Conservation (phyloP, 1,140 invertebrate genomes). For the Drosophila guanche region DNA sequence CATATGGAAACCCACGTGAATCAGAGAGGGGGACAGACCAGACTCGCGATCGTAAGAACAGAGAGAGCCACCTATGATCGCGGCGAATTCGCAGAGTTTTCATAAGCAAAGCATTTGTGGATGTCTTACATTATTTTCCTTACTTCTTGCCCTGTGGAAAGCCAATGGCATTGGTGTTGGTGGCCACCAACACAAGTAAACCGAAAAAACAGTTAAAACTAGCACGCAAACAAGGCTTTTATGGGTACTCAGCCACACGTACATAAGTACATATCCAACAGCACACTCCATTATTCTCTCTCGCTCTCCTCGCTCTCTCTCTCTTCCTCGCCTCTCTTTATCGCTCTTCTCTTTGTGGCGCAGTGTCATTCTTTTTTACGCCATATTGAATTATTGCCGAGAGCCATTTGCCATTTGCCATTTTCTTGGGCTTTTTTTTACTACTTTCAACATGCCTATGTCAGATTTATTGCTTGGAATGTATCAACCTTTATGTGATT, state of each 20-base stretch:
- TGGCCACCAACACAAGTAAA: conserved; percentile 29
- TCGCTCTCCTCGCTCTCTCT: conserved; percentile 17
- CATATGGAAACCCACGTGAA: conserved; percentile 76
- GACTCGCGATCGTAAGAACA: conserved; percentile 53
- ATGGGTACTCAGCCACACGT: conserved; percentile 12
- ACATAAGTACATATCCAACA: conserved; percentile 14
- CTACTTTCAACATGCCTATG: neutral
- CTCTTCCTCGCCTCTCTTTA: conserved; percentile 50
- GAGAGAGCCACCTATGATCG: conserved; percentile 46
- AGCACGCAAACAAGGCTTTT: conserved; percentile 44
- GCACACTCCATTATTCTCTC: conserved; percentile 26
- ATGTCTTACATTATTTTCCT: conserved; percentile 45
- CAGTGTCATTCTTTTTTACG: conserved; percentile 62
- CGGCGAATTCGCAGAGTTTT: conserved; percentile 75
- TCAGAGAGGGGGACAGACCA: conserved; percentile 58
- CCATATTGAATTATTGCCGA: conserved; percentile 54
- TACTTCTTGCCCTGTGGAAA: conserved; percentile 59
- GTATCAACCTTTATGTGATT: neutral
- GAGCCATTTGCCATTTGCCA: conserved; percentile 27
- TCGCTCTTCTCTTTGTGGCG: conserved; percentile 41
- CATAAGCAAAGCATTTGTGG: conserved; percentile 43
- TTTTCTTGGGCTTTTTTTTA: conserved; percentile 56
- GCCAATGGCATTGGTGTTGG: conserved; percentile 33
- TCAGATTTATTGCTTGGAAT: conserved; percentile 10
- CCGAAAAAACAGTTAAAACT: conserved; percentile 47